These are phyloP conservation scores for Pan paniscus DNA, from an alignment of 2,113 vertebrate species.

Conservation along the genomic window DNA sequence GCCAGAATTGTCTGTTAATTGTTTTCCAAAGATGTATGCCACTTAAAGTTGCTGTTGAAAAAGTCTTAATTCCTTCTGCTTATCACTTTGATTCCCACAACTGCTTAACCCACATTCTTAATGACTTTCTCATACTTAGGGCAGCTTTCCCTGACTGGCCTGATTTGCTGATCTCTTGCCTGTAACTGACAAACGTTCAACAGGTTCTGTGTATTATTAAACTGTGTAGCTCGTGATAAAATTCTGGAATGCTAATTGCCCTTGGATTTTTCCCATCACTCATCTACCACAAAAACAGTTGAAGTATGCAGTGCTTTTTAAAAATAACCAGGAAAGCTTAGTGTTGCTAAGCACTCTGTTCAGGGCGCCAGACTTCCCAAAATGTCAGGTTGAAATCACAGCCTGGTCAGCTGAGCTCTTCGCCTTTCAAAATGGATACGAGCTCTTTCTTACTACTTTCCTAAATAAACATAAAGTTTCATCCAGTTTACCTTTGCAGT, in stretches of 20 bases:
- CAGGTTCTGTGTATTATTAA: conserved; percentile 38
- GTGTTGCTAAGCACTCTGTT: background rate
- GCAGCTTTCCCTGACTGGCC: background rate
- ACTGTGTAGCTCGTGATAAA: background rate
- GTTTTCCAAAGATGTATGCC: background rate
- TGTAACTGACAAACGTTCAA: background rate
- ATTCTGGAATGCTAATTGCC: conserved; percentile 25
- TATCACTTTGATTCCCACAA: conserved; percentile 42
- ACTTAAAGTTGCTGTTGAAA: background rate
- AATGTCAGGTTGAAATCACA: conserved; percentile 4
- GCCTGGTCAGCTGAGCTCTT: background rate
- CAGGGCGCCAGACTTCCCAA: background rate
- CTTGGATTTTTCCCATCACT: background rate
- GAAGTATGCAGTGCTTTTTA: background rate
- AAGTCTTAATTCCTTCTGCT: conserved; percentile 11
- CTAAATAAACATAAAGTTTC: background rate
- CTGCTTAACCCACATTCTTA: conserved; percentile 29
- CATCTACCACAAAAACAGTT: background rate
- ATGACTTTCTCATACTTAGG: conserved; percentile 17
- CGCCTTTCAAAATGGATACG: background rate
- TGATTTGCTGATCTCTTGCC: background rate
- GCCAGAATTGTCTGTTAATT: conserved; percentile 35
- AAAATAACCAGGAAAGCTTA: conserved; percentile 24
- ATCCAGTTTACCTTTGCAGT: background rate
- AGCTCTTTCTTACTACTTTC: background rate